phyloP scores from a whole-genome alignment of 2,888 invertebrate species.

The Bursaphelenchus okinawaensis region DNA sequence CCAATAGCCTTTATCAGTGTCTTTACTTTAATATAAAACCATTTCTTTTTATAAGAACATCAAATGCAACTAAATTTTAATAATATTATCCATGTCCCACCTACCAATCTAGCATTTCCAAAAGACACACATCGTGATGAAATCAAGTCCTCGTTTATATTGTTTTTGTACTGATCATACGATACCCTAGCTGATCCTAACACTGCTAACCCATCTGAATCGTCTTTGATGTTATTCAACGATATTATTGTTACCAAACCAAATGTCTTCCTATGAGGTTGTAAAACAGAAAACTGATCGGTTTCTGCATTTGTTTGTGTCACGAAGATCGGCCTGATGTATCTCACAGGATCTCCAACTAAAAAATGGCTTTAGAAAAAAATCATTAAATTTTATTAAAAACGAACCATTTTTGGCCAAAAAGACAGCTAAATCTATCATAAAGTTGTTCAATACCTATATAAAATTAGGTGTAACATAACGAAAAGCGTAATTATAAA shows the following conservation, averaged over 20 bases:
- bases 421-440: too few relatives aligned
- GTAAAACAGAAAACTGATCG: conserved; percentile 47
- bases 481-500: too few relatives aligned
- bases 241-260: conserved; percentile 43
- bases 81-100: too few relatives aligned
- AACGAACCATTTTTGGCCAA: too few relatives aligned
- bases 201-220: conserved; percentile 7
- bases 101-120: too few relatives aligned
- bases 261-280: conserved; percentile 48
- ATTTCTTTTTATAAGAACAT: too few relatives aligned
- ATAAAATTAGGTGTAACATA: too few relatives aligned
- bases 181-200: conserved; percentile 11
- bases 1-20: too few relatives aligned
- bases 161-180: conserved; percentile 10
- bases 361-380: conserved; percentile 23
- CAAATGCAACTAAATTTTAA: too few relatives aligned
- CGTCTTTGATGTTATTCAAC: not conserved
- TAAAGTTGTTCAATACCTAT: too few relatives aligned
- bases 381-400: conserved; percentile 23
- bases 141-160: conserved; percentile 25
- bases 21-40: too few relatives aligned
- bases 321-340: conserved; percentile 44
- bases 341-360: conserved; percentile 39
- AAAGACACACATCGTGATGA: conserved; percentile 40
- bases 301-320: conserved; percentile 33